These are phyloP conservation scores for Polymixis lichenea DNA, from an alignment of 2,888 invertebrate genomes.

Conservation along the genomic window DNA sequence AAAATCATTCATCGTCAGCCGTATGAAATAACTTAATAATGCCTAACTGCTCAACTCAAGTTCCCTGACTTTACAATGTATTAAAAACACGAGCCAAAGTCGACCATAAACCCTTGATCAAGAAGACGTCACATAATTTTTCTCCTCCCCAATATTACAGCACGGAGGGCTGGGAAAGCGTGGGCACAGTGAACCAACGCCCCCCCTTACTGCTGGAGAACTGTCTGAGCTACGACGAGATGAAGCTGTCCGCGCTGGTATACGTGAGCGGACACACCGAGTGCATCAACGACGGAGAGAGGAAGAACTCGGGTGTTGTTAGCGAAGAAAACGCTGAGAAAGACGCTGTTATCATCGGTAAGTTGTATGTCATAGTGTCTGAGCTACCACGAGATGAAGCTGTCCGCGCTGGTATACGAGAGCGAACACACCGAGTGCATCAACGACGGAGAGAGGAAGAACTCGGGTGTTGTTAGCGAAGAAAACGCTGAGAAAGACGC, in stretches of 20 bases:
- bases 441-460: conserved; percentile 90
- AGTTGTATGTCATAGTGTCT: conserved; percentile 27
- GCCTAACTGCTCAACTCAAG: too few relatives aligned
- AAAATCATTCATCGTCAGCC: too few relatives aligned
- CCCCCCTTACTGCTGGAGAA: conserved; percentile 88
- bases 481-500: conserved; percentile 84
- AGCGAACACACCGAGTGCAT: conserved; percentile 91
- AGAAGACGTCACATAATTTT: background rate
- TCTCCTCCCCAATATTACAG: conserved; percentile 67
- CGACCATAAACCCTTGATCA: background rate
- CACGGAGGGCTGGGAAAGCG: conserved; percentile 90
- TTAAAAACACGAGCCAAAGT: background rate
- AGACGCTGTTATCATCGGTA: conserved; percentile 86
- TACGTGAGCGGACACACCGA: conserved; percentile 90
- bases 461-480: conserved; percentile 85
- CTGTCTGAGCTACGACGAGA: conserved; percentile 92
- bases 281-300: conserved; percentile 91
- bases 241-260: conserved; percentile 91
- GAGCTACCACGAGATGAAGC: conserved; percentile 73
- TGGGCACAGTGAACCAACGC: conserved; percentile 90
- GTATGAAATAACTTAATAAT: too few relatives aligned
- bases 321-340: conserved; percentile 83
- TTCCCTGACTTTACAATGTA: background rate
- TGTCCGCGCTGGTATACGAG: conserved; percentile 90
- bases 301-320: conserved; percentile 88